Evolutionary conservation across 1,140 invertebrate genomes (phyloP).

Genomic region (Microplitis mediator): DNA sequence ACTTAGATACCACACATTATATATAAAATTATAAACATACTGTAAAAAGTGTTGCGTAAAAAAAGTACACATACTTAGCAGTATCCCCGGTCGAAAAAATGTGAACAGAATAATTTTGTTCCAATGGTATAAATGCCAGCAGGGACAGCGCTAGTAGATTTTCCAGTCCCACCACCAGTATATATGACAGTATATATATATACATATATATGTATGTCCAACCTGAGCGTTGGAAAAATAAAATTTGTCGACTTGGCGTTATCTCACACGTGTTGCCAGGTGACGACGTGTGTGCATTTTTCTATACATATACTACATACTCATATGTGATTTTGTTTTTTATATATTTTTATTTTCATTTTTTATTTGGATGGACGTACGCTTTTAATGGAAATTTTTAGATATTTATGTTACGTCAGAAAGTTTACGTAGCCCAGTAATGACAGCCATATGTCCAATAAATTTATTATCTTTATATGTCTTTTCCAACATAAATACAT

Average conservation of each 20-base stretch:
- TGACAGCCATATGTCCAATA: constrained; percentile 23
- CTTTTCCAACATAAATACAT: constrained; percentile 9
- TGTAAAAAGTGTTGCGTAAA: too few species aligned
- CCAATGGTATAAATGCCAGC: background rate
- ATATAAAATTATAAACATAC: background rate
- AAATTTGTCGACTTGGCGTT: constrained; percentile 15
- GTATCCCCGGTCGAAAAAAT: background rate
- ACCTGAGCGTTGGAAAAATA: background rate
- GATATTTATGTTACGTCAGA: constrained; percentile 8
- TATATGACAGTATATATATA: background rate
- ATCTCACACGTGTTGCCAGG: background rate
- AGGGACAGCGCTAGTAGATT: background rate
- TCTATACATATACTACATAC: background rate
- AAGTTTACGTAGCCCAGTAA: constrained; percentile 21
- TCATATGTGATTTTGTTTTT: background rate
- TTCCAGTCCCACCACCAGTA: background rate
- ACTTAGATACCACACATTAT: too few species aligned
- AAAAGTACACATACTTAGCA: background rate
- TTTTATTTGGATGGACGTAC: background rate
- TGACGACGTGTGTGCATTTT: background rate
- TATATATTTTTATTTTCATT: background rate
- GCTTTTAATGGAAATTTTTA: background rate
- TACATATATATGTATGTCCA: background rate
- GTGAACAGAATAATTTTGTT: constrained; percentile 24
- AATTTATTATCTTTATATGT: constrained; percentile 43